phyloP scores from a whole-genome alignment of 2,113 vertebrate species.

The Pteronura brasiliensis region DNA sequence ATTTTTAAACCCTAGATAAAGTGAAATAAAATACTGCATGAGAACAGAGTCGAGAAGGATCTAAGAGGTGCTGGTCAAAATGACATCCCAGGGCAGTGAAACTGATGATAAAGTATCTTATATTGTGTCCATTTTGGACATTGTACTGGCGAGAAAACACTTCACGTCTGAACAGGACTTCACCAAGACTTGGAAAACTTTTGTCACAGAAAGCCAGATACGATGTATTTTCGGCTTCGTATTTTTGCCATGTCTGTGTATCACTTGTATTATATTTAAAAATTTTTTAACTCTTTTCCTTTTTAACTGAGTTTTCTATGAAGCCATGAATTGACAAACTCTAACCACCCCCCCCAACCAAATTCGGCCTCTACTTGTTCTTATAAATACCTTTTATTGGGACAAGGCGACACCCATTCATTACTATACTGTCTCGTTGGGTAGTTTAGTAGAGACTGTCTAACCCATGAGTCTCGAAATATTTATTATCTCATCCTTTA shows the following conservation, averaged over 20 bases:
- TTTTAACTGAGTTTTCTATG: not conserved
- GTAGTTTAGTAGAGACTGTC: not conserved
- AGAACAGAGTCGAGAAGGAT: not conserved
- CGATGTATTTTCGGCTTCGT: not conserved
- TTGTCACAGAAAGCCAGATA: not conserved
- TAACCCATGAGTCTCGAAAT: not conserved
- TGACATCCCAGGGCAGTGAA: not conserved
- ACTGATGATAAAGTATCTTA: not conserved
- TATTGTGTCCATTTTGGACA: not conserved
- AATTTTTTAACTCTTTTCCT: not conserved
- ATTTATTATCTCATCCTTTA: not conserved
- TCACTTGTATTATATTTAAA: not conserved
- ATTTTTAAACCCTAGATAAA: not conserved
- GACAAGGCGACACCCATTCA: not conserved
- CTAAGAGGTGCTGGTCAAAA: not conserved
- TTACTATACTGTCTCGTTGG: not conserved
- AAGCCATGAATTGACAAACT: not conserved
- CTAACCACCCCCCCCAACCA: not conserved
- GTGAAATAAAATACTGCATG: not conserved
- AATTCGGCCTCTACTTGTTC: not conserved
- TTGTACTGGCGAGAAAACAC: not conserved
- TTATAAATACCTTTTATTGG: conserved; percentile 7
- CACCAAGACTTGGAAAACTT: not conserved
- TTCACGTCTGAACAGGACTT: not conserved
- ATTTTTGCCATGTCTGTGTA: not conserved